Evolutionary conservation across 2,113 vertebrate genomes (phyloP), one percentile per base, ranked within the genome.

Genomic region (Piliocolobus tephrosceles): DNA sequence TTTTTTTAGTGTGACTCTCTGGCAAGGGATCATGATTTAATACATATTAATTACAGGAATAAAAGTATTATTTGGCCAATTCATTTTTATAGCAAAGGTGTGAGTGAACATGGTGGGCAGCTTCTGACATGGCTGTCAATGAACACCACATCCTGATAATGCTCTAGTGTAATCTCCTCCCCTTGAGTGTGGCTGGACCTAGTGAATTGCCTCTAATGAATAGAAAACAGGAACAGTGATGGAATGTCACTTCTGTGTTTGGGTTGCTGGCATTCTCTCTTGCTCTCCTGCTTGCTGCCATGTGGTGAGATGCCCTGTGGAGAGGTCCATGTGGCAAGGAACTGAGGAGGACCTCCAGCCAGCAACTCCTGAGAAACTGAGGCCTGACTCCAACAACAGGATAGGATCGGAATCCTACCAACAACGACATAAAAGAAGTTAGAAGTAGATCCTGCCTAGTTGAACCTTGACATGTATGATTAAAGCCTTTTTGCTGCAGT

Each of bases 121-220:
- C 58, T n/a, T 86, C 83, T 73, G 81, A 25, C 4, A 0, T 35
- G 40, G 32, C 25, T 66, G 22, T 93, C 84, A 8, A 0, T 27
- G 40, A 27, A 8, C 6, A 20, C 13, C 22, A 13, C 4, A 5
- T 96, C 43, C 35, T 47, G 45, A 9, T 27, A 5, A 7, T 0
- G 4, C 2, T 12, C 0, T 11, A 23, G 8, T 27, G 17, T 16
- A 22, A 20, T 2, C 35, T 18, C 9, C 2, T 4, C 5, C 43
- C 25, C 11, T 8, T 0, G 8, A 47, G 25, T 0, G 4, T 50
- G 47, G 50, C 23, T 3, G 27, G 32, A 25, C 22, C 38, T 64
- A 30, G 40, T 16, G 64, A 80, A n/a, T 10, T 78, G 40, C 61
- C 55, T 85, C 55, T 45, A 64, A 35, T 2, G 38, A 94, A 23